Evolutionary conservation across 2,888 invertebrate species (phyloP).

Genomic region (Xestobium rufovillosum): DNA sequence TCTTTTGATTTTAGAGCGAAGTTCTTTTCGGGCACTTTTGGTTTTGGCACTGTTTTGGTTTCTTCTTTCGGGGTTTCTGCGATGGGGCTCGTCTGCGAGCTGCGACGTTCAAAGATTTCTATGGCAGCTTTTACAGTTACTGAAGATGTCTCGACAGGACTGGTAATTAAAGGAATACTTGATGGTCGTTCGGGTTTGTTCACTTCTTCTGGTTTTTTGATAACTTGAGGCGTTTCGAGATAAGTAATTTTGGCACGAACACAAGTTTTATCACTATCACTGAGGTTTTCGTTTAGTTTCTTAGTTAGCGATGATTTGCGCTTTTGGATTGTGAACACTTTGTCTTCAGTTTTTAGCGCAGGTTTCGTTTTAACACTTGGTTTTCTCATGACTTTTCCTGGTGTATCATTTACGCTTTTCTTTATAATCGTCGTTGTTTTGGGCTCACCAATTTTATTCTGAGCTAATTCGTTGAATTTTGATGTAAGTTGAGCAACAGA

Average conservation of each 20-base stretch:
- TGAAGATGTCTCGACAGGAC: slow-evolving; percentile 11
- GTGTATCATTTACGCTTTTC: slow-evolving; percentile 35
- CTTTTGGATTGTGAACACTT: slow-evolving; percentile 22
- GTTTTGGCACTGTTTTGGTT: slow-evolving; percentile 46
- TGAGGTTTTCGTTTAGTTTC: slow-evolving; percentile 19
- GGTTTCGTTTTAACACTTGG: slow-evolving; percentile 47
- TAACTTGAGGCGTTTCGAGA: slow-evolving; percentile 15
- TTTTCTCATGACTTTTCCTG: slow-evolving; percentile 42
- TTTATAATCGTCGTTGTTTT: background rate
- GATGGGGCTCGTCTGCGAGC: slow-evolving; percentile 21
- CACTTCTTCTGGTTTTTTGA: slow-evolving; percentile 37
- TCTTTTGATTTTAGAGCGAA: slow-evolving; percentile 49
- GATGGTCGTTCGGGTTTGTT: no score
- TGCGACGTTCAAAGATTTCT: slow-evolving; percentile 38
- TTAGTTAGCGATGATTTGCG: slow-evolving; percentile 20
- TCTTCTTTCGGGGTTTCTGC: slow-evolving; percentile 21
- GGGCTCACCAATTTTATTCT: slow-evolving; percentile 36
- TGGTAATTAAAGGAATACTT: no score
- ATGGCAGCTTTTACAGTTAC: slow-evolving; percentile 36
- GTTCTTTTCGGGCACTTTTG: slow-evolving; percentile 55
- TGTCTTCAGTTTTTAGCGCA: slow-evolving; percentile 21
- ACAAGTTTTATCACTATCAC: slow-evolving; percentile 20
- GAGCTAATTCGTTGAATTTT: slow-evolving; percentile 58
- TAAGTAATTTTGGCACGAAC: slow-evolving; percentile 24
- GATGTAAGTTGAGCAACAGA: slow-evolving; percentile 62